phyloP scores from a whole-genome alignment of 2,113 vertebrate species.

The Arvicanthis niloticus region DNA sequence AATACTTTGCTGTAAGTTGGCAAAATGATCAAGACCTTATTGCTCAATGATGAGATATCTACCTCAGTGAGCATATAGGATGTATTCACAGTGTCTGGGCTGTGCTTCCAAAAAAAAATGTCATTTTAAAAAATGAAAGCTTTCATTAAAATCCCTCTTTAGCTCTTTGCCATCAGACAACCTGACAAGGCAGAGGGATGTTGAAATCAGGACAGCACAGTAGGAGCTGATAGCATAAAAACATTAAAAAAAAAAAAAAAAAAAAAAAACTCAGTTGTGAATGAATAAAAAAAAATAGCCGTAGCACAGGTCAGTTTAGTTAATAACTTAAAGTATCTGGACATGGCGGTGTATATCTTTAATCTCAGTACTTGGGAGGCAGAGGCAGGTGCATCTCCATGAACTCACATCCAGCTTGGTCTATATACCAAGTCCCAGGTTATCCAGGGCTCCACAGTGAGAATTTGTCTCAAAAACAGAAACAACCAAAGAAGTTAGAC shows the following conservation, averaged over 20 bases:
- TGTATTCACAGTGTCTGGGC: background rate
- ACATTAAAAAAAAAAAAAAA: background rate
- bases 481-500: background rate
- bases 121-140: background rate
- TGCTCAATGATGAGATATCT: background rate
- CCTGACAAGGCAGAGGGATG: background rate
- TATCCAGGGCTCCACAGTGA: background rate
- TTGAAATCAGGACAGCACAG: background rate
- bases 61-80: background rate
- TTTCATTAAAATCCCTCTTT: background rate
- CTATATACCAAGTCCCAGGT: background rate
- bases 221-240: background rate
- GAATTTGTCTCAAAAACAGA: background rate
- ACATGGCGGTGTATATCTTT: background rate
- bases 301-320: background rate
- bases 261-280: background rate
- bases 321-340: background rate
- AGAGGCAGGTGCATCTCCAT: background rate
- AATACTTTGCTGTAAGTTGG: background rate
- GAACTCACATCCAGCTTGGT: background rate
- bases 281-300: background rate
- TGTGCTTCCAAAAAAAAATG: background rate
- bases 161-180: background rate
- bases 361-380: background rate
- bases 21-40: background rate